Percentiles rank a stretch among this genome's conserved stretches.
Conservation (phyloP, 1,140 invertebrate species). For the Aplysia californica region DNA sequence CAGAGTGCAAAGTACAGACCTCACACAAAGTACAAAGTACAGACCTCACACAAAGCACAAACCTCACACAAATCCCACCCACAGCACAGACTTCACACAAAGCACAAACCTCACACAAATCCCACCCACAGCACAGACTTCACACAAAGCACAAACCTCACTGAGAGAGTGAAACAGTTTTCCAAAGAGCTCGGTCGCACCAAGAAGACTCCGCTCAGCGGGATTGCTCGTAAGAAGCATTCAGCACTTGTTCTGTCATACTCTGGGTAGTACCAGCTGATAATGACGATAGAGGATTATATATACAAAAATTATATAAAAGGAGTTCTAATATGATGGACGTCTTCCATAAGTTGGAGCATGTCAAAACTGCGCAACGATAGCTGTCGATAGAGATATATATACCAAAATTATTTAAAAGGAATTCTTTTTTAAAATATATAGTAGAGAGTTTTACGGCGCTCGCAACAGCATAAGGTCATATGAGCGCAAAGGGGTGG, state of each 20-base stretch:
- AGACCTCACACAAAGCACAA: conserved; percentile 32
- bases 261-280: conserved; percentile 84
- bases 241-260: conserved; percentile 84
- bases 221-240: conserved; percentile 82
- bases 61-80: conserved; percentile 85
- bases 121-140: neutral
- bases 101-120: conserved; percentile 81
- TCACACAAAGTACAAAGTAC: conserved; percentile 74
- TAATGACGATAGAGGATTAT: no score
- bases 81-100: neutral
- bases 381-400: no score
- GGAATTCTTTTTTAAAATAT: no score
- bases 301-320: no score
- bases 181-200: conserved; percentile 84
- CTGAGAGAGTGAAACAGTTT: conserved; percentile 92
- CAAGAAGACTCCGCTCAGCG: conserved; percentile 89
- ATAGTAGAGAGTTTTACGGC: no score
- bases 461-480: no score
- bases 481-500: no score
- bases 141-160: conserved; percentile 75
- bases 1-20: conserved; percentile 74
- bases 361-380: no score
- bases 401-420: no score
- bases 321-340: no score
- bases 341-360: no score